Evolutionary conservation across 2,888 invertebrate species (phyloP), one percentile per base, ranked within the genome.

Genomic region (Melinaea menophilus): DNA sequence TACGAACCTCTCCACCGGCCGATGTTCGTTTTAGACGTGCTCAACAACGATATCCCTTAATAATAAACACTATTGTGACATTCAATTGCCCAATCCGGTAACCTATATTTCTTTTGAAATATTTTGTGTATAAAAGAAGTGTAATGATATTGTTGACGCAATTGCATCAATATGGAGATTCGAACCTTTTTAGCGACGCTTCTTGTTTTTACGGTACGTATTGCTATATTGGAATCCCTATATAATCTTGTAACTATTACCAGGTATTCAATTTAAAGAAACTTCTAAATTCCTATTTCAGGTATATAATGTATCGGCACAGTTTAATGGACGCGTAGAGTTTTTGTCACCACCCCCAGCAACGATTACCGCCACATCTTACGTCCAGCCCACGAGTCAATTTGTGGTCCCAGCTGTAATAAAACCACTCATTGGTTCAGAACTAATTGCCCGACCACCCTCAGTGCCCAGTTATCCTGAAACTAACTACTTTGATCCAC

Each of bases 101-200:
- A 80, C 77, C 75, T 72, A 78, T 63, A 75, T 73, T 64, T 66
- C 69, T 86, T 86, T 85, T 81, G 85, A 79, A 86, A 87, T 72
- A 67, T 63, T 66, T 71, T 73, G 75, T 82, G 81, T 87, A 86
- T 84, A 86, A 79, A 80, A 72, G 73, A 75, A 72, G 72, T 73
- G 70, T 68, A 67, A 62, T 71, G 71, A 64, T 61, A 66, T 64
- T 69, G 67, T 66, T 73, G 71, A 66, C 72, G 79, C 79, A 83
- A 73, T 79, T 69, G 71, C 69, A 72, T 66, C 72, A 78, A 80
- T 78, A 87, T 87, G 87, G 76, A 70, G 73, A 75, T 72, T 65
- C 71, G 48, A 57, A 62, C 65, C 65, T 65, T 71, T 48, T 47
- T 73, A 58, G 62, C 68, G n/a, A 62, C 68, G 55, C 61, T 71